phyloP scores from a whole-genome alignment of 2,113 vertebrate genomes.

The Trematomus loennbergii region DNA sequence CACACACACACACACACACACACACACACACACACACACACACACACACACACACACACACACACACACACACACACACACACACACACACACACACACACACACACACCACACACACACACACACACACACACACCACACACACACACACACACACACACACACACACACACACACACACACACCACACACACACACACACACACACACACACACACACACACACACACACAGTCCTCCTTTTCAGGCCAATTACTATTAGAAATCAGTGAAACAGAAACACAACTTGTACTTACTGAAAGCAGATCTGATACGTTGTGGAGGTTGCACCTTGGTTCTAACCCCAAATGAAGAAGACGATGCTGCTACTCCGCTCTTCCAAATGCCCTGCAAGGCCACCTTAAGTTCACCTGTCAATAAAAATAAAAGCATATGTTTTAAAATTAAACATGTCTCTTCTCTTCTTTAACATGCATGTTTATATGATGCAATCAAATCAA shows the following conservation, averaged over 20 bases:
- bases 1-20: conserved; percentile 13
- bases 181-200: too few relatives aligned
- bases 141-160: too few relatives aligned
- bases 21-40: too few relatives aligned
- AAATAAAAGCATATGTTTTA: not conserved
- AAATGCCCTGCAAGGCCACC: not conserved
- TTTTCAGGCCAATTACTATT: not conserved
- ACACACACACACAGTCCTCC: not conserved
- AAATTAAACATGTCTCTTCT: not conserved
- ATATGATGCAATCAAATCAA: conserved; percentile 1
- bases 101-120: too few relatives aligned
- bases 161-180: too few relatives aligned
- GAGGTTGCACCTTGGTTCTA: conserved; percentile 2
- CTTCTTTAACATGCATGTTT: not conserved
- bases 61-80: too few relatives aligned
- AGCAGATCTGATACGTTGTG: not conserved
- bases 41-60: too few relatives aligned
- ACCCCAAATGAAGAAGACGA: conserved; percentile 5
- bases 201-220: too few relatives aligned
- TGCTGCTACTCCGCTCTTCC: not conserved
- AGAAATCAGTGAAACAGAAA: not conserved
- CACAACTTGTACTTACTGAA: conserved; percentile 41
- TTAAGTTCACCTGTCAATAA: conserved; percentile 13
- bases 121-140: too few relatives aligned
- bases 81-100: too few relatives aligned